A percentile compares a stretch with the other conserved stretches of the same genome.
phyloP scores from a whole-genome alignment of 2,888 invertebrate species.

The Nyleta sp. region DNA sequence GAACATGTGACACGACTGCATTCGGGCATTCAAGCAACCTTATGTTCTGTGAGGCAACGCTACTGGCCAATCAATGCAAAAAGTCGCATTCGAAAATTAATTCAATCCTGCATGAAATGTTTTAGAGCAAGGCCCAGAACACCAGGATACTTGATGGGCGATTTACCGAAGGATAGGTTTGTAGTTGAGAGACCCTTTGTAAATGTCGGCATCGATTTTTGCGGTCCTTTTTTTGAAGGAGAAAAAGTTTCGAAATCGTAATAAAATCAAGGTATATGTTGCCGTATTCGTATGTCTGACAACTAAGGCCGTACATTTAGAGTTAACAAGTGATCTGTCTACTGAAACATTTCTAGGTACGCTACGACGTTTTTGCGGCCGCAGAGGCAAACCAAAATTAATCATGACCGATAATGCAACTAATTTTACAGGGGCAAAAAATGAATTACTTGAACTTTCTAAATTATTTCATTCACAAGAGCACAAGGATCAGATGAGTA shows the following conservation, averaged over 20 bases:
- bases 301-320: not conserved
- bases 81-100: not conserved
- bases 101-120: conserved; percentile 5
- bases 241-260: conserved; percentile 1
- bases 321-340: not conserved
- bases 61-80: conserved; percentile 10
- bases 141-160: not conserved
- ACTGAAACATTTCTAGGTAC: no score
- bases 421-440: no score
- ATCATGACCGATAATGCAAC: not conserved
- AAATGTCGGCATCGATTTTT: not conserved
- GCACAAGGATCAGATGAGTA: not conserved
- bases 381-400: not conserved
- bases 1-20: no score
- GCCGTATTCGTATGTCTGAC: not conserved
- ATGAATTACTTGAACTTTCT: no score
- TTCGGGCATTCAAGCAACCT: no score
- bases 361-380: not conserved
- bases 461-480: not conserved
- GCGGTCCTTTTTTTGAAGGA: conserved; percentile 3
- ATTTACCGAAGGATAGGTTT: not conserved
- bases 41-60: no score
- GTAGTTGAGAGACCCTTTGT: not conserved
- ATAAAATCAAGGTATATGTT: not conserved
- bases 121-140: not conserved